Conservation (phyloP, 2,797 vertebrate species). For the Acrocephalus scirpaceus region DNA sequence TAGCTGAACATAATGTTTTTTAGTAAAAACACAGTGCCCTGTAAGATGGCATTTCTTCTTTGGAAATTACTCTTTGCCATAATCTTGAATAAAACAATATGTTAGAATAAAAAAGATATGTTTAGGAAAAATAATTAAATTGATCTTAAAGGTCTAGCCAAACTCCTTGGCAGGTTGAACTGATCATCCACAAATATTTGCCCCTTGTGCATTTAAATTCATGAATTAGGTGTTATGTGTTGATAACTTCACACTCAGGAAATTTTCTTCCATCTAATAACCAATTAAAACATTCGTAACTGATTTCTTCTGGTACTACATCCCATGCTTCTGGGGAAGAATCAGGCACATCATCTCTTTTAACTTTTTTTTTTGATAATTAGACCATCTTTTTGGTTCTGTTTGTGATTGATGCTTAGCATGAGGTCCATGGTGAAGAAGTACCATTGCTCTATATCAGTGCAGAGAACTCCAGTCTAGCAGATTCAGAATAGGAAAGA, state of each 20-base stretch:
- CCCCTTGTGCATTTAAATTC: background rate
- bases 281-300: background rate
- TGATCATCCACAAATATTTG: background rate
- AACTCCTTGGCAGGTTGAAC: background rate
- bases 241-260: background rate
- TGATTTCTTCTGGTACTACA: background rate
- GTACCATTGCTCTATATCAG: background rate
- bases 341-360: background rate
- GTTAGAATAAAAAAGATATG: background rate
- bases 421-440: background rate
- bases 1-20: background rate
- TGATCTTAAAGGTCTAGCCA: background rate
- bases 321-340: background rate
- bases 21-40: background rate
- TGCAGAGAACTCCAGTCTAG: background rate
- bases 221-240: background rate
- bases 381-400: background rate
- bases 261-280: background rate
- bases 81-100: background rate
- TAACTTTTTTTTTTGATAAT: background rate
- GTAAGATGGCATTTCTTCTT: background rate
- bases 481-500: background rate
- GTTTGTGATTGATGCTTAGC: background rate
- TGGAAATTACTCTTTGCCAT: background rate
- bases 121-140: background rate